Percentiles rank a stretch among this genome's conserved stretches.
Evolutionary conservation across 1,140 invertebrate genomes (phyloP).

Genomic region (Tetragnatha versicolor): DNA sequence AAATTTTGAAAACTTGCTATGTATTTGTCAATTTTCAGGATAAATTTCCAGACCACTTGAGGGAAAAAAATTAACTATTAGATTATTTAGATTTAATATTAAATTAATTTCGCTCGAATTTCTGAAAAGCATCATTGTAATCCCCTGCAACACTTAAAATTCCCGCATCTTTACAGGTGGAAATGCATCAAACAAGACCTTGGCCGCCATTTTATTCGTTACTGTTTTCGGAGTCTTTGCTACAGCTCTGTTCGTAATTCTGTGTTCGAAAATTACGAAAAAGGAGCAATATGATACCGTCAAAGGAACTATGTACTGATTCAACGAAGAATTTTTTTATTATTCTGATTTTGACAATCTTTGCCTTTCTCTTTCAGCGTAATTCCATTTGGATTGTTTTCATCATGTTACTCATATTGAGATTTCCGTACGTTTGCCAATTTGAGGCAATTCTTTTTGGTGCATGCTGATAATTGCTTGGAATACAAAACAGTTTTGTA

Average conservation of each 20-base stretch:
- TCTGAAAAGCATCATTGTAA: too few relatives aligned
- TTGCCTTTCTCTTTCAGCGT: not conserved
- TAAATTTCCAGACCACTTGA: too few relatives aligned
- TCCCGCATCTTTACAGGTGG: conserved; percentile 5
- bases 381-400: not conserved
- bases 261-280: conserved; percentile 41
- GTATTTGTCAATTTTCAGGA: too few relatives aligned
- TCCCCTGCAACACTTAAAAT: too few relatives aligned
- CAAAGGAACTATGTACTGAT: conserved; percentile 41
- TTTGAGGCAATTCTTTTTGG: not conserved
- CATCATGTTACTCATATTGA: conserved; percentile 30
- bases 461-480: conserved; percentile 1
- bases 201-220: conserved; percentile 42
- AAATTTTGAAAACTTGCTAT: too few relatives aligned
- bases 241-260: conserved; percentile 19
- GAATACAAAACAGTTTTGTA: too few relatives aligned
- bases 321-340: conserved; percentile 3
- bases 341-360: conserved; percentile 18
- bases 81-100: too few relatives aligned
- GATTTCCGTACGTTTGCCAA: not conserved
- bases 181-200: conserved; percentile 19
- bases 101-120: too few relatives aligned
- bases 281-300: conserved; percentile 44
- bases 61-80: too few relatives aligned
- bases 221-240: conserved; percentile 29